Conservation (phyloP, 2,113 vertebrate genomes). For the Arvicanthis niloticus region DNA sequence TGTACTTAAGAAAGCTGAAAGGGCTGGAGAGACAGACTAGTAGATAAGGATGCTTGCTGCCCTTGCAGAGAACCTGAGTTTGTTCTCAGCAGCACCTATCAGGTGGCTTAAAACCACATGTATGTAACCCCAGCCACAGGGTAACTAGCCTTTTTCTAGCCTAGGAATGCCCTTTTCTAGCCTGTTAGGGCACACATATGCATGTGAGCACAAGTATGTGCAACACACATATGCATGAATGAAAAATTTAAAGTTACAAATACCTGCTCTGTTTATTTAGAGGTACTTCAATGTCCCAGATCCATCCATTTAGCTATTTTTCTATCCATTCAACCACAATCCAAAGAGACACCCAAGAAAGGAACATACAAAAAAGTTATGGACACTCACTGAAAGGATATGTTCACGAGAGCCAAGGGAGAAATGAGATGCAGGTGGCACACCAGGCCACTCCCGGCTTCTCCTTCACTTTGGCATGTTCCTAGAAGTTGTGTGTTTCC, state of each 20-base stretch:
- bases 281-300: not conserved
- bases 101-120: not conserved
- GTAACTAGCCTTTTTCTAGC: too few species aligned
- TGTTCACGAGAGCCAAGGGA: not conserved
- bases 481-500: conserved; percentile 42
- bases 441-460: not conserved
- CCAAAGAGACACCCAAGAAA: conserved; percentile 14
- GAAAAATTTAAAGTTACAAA: not conserved
- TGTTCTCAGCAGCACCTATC: not conserved
- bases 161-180: not conserved
- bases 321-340: not conserved
- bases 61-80: not conserved
- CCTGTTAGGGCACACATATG: not conserved
- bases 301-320: not conserved
- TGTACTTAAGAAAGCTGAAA: not conserved
- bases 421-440: fast-evolving
- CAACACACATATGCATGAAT: not conserved
- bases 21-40: not conserved
- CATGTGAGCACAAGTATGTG: not conserved
- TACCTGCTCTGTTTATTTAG: not conserved
- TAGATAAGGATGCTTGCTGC: not conserved
- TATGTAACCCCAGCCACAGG: too few species aligned
- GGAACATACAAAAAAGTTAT: not conserved
- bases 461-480: conserved; percentile 13
- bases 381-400: not conserved